These are phyloP conservation scores for Tenthredo livida DNA, from an alignment of 2,888 invertebrate genomes.

Conservation along the genomic window DNA sequence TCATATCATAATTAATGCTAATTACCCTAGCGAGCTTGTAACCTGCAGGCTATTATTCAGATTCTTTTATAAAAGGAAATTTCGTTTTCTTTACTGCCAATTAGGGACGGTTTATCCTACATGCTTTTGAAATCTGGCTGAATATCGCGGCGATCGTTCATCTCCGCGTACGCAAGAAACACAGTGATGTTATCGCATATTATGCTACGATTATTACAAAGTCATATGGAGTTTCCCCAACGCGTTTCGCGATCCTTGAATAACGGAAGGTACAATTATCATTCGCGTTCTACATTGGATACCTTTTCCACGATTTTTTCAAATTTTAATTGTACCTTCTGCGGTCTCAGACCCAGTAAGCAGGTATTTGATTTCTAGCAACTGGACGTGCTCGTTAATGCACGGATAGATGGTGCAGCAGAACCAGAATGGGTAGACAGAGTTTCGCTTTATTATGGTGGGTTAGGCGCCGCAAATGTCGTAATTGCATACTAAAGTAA, in stretches of 20 bases:
- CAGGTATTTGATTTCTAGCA: slow-evolving; percentile 18
- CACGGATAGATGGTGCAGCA: background rate
- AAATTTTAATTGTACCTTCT: slow-evolving; percentile 22
- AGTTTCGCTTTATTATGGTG: slow-evolving; percentile 39
- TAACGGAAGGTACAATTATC: background rate
- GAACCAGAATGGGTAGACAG: slow-evolving; percentile 26
- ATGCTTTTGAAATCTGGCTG: slow-evolving; percentile 2
- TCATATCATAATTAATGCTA: slow-evolving; percentile 73
- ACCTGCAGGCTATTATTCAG: slow-evolving; percentile 64
- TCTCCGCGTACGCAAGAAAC: background rate
- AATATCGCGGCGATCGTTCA: background rate
- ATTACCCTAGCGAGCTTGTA: slow-evolving; percentile 68
- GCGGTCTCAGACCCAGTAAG: background rate
- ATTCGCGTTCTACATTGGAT: background rate
- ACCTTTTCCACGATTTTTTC: background rate
- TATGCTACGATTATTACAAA: background rate
- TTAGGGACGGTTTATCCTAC: slow-evolving; percentile 21
- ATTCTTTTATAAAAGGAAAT: slow-evolving; percentile 64
- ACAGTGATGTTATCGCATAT: background rate
- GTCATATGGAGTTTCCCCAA: background rate
- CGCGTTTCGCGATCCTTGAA: background rate
- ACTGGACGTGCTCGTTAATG: slow-evolving; percentile 15
- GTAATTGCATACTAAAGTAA: slow-evolving; percentile 52
- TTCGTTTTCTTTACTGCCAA: slow-evolving; percentile 53
- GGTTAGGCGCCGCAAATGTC: slow-evolving; percentile 51